Base-by-base conservation (phyloP, 2,888 invertebrate genomes). In the Euproctis similis region DNA sequence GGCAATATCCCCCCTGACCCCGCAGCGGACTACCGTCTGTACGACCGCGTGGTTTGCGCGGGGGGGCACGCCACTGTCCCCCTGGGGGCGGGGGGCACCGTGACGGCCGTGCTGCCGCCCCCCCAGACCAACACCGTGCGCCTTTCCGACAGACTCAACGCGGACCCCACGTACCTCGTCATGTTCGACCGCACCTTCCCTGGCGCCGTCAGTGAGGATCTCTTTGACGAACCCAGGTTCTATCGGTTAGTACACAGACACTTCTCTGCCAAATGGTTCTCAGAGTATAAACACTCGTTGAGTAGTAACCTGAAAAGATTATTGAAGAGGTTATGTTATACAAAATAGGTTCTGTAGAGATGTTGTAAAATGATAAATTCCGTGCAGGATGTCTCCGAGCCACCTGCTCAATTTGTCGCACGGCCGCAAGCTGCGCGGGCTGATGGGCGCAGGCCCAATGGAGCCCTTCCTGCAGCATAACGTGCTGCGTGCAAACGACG, bases 11-110 rank as follows among this genome's bases (percentile, higher is more conserved):
- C 87, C 4, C 93, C 95, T 0, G 95, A 95, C 69, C 75, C 88
- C 0, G 81, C 76, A 5, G 88, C 90, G 0, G 86, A 86, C 28
- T 92, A 87, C 73, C 60, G 80, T 36, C 61, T 98, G 36, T 90
- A 93, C 55, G 97, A 98, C 77, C 87, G 98, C 27, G 90, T 98
- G 24, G 89, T 97, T 3, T 90, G 92, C 58, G 90, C 92, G 0
- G 86, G 92, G 14, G 88, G 88, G 16, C 89, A 90, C 28, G 92
- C 89, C 57, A 87, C 91, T 1, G 93, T 95, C 8, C 96, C 96
- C 0, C 70, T 93, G 3, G 97, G 96, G 1, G 82, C 89, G 6
- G 88, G 89, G 39, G 98, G 98, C 13, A 97, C 95, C 0, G 84
- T 98, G 1, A 90, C 95, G n/a, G 94, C 88, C 0, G 82, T 91